Evolutionary conservation across 2,797 vertebrate genomes (phyloP), one percentile per base, ranked within the genome.

Genomic region (Sitta carolinensis): DNA sequence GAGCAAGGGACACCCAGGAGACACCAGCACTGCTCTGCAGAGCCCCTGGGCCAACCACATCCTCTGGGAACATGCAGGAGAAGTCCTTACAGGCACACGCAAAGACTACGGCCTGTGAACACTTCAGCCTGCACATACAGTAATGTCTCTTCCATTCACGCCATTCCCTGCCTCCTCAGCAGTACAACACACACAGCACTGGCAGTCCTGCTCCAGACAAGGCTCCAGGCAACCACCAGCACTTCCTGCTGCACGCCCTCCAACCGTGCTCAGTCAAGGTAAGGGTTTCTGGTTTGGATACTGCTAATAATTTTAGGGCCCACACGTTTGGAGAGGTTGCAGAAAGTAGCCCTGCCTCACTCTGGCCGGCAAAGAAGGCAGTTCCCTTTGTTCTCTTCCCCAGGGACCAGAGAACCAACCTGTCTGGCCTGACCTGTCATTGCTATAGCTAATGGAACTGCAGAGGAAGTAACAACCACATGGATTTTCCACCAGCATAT

Each of bases 1-100:
- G 21, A 67, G n/a, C 75, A 54, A 70, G n/a, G 74, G 66, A 18
- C 21, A 5, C 20, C 30, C 2, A 0, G 0, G 2, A 45, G 36
- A 54, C 10, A 34, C 5, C 64, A 87, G 48, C 36, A 11, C 4
- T 7, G 52, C 72, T 89, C 2, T 16, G 61, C 61, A 74, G 27
- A 80, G 38, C 15, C n/a, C 23, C 45, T 32, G 2, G 16, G 17
- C 36, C 26, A 87, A 15, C n/a, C 23, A 10, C 5, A 14, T 9
- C 47, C 48, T 36, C 0, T 0, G 2, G 1, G 4, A 73, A 67
- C 34, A n/a, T 0, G 2, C 38, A 52, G n/a, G 32, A 52, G 27
- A 43, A 89, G 23, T 22, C 54, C 67, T 68, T 11, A 10, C 1
- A 20, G 64, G 27, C 26, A 64, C 13, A 38, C 0, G 0, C 20